phyloP scores from a whole-genome alignment of 1,140 invertebrate species.

The Orchestia grillus region DNA sequence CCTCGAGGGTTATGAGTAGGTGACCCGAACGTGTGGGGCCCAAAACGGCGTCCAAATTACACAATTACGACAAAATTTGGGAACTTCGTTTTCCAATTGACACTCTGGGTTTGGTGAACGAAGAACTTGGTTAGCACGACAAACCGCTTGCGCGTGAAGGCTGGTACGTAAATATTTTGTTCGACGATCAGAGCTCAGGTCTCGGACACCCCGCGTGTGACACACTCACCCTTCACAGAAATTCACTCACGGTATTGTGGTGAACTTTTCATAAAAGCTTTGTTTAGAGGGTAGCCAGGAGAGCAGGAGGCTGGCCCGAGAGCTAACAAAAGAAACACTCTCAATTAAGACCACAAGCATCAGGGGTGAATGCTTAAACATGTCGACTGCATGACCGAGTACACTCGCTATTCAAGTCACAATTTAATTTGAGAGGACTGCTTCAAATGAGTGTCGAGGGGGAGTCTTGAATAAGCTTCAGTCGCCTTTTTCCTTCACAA shows the following conservation, averaged over 20 bases:
- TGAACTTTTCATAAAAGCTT: not conserved
- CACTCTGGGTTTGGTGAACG: not conserved
- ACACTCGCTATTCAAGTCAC: not conserved
- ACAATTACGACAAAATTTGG: not conserved
- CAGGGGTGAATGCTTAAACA: conserved; percentile 7
- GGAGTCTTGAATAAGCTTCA: not conserved
- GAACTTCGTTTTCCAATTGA: not conserved
- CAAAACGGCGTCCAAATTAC: not conserved
- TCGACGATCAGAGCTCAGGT: not conserved
- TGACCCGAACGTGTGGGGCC: not conserved
- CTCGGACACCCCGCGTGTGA: not conserved
- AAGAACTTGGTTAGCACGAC: not conserved
- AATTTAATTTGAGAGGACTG: not conserved
- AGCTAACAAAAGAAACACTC: not conserved
- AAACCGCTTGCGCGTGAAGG: not conserved
- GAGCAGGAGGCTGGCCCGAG: not conserved
- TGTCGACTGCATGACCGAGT: not conserved
- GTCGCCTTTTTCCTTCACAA: not conserved
- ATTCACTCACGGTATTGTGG: not conserved
- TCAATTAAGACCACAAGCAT: conserved; percentile 1
- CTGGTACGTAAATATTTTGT: not conserved
- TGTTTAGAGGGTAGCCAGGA: not conserved
- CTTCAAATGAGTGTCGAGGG: not conserved
- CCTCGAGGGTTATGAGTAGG: no score
- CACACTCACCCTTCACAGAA: not conserved